Percentiles rank a stretch among this genome's conserved stretches.
Evolutionary conservation across 2,113 vertebrate genomes (phyloP).

Genomic region (Seriola dumerili): DNA sequence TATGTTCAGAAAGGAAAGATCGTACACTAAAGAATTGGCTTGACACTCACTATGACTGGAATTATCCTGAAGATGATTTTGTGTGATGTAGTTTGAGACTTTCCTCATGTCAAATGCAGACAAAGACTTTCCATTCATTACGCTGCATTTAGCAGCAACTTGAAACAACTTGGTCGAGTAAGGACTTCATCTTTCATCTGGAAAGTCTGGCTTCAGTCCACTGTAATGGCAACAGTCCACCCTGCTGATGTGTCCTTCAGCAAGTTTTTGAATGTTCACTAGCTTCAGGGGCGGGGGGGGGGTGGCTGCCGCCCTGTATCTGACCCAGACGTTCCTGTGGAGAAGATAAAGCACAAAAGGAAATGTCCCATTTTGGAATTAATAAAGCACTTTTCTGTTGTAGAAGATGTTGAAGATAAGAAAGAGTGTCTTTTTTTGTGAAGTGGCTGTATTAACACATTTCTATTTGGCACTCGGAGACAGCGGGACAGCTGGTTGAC

Average conservation of each 20-base stretch:
- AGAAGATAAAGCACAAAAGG: neutral
- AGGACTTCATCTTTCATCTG: slow-evolving; percentile 34
- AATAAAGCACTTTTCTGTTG: neutral
- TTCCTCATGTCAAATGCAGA: slow-evolving; percentile 3
- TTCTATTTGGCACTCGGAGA: neutral
- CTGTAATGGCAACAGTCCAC: neutral
- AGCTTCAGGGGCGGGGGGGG: neutral
- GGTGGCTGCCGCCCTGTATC: neutral
- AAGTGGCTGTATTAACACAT: neutral
- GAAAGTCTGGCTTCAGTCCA: slow-evolving; percentile 6
- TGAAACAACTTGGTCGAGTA: slow-evolving; percentile 14
- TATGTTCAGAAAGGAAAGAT: too few relatives aligned
- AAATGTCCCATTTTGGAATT: neutral
- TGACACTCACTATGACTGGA: neutral
- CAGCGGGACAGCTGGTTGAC: slow-evolving; percentile 37
- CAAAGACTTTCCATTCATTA: slow-evolving; percentile 16
- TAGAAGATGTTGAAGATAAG: neutral
- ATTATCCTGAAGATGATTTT: neutral
- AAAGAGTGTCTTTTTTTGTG: neutral
- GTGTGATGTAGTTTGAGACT: neutral
- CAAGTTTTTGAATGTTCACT: slow-evolving; percentile 21
- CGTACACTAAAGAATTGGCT: too few relatives aligned
- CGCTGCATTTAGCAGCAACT: slow-evolving; percentile 19
- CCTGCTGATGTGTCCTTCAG: slow-evolving; percentile 38
- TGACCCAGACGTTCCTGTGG: neutral